A percentile compares a stretch with the other conserved stretches of the same genome.
phyloP scores from a whole-genome alignment of 2,888 invertebrate species.

The Plebejus anna region DNA sequence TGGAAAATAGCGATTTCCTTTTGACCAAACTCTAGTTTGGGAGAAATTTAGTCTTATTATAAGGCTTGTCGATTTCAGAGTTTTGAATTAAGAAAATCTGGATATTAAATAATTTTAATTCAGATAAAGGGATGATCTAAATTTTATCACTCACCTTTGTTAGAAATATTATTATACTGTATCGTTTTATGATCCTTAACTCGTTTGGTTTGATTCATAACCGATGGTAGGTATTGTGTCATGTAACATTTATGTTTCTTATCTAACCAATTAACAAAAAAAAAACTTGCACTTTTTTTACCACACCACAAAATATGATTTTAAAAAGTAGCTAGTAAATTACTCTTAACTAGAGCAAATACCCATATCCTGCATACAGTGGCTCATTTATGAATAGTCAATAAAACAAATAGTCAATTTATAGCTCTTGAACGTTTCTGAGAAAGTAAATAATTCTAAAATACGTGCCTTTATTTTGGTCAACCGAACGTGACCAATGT shows the following conservation, averaged over 20 bases:
- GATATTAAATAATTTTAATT: too few relatives aligned
- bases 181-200: too few relatives aligned
- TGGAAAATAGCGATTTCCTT: neutral
- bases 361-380: neutral
- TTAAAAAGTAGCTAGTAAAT: neutral
- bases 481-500: constrained; percentile 26
- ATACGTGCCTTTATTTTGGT: constrained; percentile 29
- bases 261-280: neutral
- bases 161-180: too few relatives aligned
- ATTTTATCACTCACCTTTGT: too few relatives aligned
- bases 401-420: constrained; percentile 48
- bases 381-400: neutral
- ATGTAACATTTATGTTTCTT: too few relatives aligned
- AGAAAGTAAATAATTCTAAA: constrained; percentile 54
- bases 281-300: too few relatives aligned
- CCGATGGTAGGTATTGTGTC: too few relatives aligned
- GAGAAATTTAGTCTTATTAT: too few relatives aligned
- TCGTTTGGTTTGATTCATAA: neutral
- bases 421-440: constrained; percentile 55
- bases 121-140: too few relatives aligned
- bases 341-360: neutral
- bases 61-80: neutral
- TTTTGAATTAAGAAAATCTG: too few relatives aligned
- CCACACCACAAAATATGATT: neutral
- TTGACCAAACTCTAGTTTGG: neutral